A percentile compares a stretch with the other conserved stretches of the same genome.
These are phyloP conservation scores for Eupristina koningsbergeri DNA, from an alignment of 1,140 invertebrate species.

Conservation along the genomic window DNA sequence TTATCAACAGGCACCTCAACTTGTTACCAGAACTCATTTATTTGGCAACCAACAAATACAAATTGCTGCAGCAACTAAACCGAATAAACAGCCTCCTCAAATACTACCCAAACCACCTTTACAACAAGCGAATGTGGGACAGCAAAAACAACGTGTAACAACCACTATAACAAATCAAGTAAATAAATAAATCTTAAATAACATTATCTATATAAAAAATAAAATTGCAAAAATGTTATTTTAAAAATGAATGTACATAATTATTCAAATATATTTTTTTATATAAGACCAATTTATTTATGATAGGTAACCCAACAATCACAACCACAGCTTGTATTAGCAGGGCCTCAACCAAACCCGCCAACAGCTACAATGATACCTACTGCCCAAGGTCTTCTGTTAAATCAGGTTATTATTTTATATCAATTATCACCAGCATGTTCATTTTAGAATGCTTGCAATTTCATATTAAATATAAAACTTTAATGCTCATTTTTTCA, in stretches of 20 bases:
- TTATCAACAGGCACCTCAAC: slow-evolving; percentile 67
- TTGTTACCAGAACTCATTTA: slow-evolving; percentile 67
- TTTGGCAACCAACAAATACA: slow-evolving; percentile 73
- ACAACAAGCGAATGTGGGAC: slow-evolving; percentile 65
- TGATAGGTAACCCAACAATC: slow-evolving; percentile 69
- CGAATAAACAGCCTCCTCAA: slow-evolving; percentile 70
- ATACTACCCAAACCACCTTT: slow-evolving; percentile 71
- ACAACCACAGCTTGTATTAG: slow-evolving; percentile 70
- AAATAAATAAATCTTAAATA: slow-evolving; percentile 27
- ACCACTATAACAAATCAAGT: slow-evolving; percentile 72
- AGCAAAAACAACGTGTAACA: slow-evolving; percentile 68
- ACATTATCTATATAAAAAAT: background rate
- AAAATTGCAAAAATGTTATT: background rate
- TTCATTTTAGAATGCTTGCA: slow-evolving; percentile 32
- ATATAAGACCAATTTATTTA: slow-evolving; percentile 21
- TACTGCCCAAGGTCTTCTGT: slow-evolving; percentile 69
- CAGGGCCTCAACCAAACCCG: slow-evolving; percentile 68
- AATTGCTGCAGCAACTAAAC: slow-evolving; percentile 68
- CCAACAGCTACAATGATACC: slow-evolving; percentile 70
- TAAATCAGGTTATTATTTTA: slow-evolving; percentile 68
- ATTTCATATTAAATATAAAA: slow-evolving; percentile 32
- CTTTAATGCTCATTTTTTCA: slow-evolving; percentile 40
- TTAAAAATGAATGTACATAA: background rate
- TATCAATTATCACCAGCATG: slow-evolving; percentile 20
- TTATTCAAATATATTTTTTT: background rate